Percentiles rank a stretch among this genome's conserved stretches.
phyloP scores from a whole-genome alignment of 2,888 invertebrate genomes.

The Deilephila porcellus region DNA sequence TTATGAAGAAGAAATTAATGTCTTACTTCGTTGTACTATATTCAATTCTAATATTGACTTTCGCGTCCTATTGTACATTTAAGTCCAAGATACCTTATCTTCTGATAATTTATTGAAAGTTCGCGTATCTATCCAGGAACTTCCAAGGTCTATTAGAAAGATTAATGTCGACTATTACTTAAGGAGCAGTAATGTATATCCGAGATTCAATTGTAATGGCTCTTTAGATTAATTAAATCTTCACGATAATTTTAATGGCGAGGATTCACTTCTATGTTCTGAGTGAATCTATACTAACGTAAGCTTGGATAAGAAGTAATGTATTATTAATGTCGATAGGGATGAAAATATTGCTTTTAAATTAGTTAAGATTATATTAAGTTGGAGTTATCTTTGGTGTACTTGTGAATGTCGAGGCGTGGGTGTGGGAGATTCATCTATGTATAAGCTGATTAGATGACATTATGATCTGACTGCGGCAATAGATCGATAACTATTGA shows the following conservation, averaged over 20 bases:
- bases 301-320: neutral
- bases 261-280: neutral
- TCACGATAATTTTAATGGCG: neutral
- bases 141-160: conserved; percentile 19
- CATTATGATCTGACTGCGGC: no score
- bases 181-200: conserved; percentile 10
- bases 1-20: neutral
- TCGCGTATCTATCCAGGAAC: conserved; percentile 22
- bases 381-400: no score
- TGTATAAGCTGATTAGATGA: no score
- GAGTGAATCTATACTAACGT: neutral
- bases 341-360: neutral
- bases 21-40: neutral
- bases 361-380: neutral
- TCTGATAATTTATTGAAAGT: conserved; percentile 20
- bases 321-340: neutral
- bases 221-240: conserved; percentile 16
- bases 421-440: no score
- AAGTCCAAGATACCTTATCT: conserved; percentile 17
- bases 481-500: no score
- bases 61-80: conserved; percentile 16
- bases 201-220: conserved; percentile 18
- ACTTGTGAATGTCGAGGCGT: no score
- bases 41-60: conserved; percentile 9
- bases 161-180: conserved; percentile 26